Evolutionary conservation across 2,888 invertebrate species (phyloP).

Genomic region (Papilio demoleus): DNA sequence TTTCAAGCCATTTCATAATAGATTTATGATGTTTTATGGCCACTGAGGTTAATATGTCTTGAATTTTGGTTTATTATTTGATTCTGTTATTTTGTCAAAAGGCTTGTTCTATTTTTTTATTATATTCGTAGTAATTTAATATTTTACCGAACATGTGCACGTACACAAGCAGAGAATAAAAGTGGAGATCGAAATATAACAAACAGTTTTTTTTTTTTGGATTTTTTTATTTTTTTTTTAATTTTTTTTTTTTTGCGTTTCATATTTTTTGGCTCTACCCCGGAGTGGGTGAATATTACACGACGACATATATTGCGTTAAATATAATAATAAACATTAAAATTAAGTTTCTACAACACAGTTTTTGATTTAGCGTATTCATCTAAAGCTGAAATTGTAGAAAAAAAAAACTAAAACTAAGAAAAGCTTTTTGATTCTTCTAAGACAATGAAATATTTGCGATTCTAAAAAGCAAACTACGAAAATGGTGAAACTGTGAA

Average conservation of each 20-base stretch:
- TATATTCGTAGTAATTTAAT: slow-evolving; percentile 12
- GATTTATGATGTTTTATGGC: neutral
- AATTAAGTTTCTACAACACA: slow-evolving; percentile 61
- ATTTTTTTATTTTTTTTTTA: slow-evolving; percentile 50
- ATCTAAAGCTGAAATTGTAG: slow-evolving; percentile 70
- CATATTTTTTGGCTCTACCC: slow-evolving; percentile 65
- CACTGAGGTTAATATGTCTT: neutral
- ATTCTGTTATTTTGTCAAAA: too few relatives aligned
- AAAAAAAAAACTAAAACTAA: slow-evolving; percentile 53
- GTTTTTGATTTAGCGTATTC: slow-evolving; percentile 56
- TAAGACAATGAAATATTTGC: slow-evolving; percentile 32
- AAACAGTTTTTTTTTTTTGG: slow-evolving; percentile 54
- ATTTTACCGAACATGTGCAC: slow-evolving; percentile 39
- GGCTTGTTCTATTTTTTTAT: neutral
- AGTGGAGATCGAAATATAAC: slow-evolving; percentile 61
- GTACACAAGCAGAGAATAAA: slow-evolving; percentile 47
- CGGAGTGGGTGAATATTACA: slow-evolving; percentile 73
- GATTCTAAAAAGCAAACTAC: slow-evolving; percentile 34
- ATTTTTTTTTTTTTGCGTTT: slow-evolving; percentile 54
- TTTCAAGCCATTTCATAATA: slow-evolving; percentile 7
- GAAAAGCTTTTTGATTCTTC: slow-evolving; percentile 49
- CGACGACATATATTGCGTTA: slow-evolving; percentile 72
- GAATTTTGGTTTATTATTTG: neutral
- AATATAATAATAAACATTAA: slow-evolving; percentile 62
- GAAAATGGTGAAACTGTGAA: slow-evolving; percentile 23